Conservation (phyloP, 2,888 invertebrate species). For the Chirona hameri region DNA sequence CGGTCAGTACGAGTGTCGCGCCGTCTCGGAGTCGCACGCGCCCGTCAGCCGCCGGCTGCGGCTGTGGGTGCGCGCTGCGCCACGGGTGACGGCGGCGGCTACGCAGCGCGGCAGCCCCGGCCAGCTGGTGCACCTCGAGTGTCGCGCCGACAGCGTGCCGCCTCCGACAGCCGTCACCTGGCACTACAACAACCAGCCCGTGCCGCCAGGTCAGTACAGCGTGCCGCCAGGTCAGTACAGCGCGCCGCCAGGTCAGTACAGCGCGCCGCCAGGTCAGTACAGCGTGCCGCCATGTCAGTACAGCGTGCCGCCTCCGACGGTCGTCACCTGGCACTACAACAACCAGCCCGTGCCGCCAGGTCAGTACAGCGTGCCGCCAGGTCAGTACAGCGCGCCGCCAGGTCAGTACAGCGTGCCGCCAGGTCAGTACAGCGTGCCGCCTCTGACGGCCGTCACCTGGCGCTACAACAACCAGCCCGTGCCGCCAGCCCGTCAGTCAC, state of each 20-base stretch:
- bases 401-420: too few relatives aligned
- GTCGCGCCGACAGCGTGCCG: conserved; percentile 83
- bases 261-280: too few relatives aligned
- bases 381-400: too few relatives aligned
- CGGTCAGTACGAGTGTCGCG: conserved; percentile 4
- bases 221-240: too few relatives aligned
- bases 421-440: conserved; percentile 85
- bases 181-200: conserved; percentile 68
- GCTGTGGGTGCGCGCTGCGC: conserved; percentile 50
- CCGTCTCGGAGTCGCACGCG: not conserved
- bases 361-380: conserved; percentile 29
- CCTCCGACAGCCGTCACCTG: conserved; percentile 81
- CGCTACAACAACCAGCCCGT: conserved; percentile 64
- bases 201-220: conserved; percentile 37
- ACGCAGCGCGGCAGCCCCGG: conserved; percentile 79
- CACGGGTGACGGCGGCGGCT: conserved; percentile 74
- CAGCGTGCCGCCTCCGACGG: conserved; percentile 83
- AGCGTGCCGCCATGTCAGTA: too few relatives aligned
- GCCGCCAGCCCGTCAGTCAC: too few relatives aligned
- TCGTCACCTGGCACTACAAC: conserved; percentile 80
- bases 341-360: conserved; percentile 51
- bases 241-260: too few relatives aligned
- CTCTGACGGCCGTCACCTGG: conserved; percentile 83
- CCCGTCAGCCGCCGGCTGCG: not conserved
- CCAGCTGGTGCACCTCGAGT: too few relatives aligned